A percentile compares a stretch with the other conserved stretches of the same genome.
phyloP scores from a whole-genome alignment of 30 jellyfish, hydroid and myxozoan genomes.

The Hydra vulgaris region DNA sequence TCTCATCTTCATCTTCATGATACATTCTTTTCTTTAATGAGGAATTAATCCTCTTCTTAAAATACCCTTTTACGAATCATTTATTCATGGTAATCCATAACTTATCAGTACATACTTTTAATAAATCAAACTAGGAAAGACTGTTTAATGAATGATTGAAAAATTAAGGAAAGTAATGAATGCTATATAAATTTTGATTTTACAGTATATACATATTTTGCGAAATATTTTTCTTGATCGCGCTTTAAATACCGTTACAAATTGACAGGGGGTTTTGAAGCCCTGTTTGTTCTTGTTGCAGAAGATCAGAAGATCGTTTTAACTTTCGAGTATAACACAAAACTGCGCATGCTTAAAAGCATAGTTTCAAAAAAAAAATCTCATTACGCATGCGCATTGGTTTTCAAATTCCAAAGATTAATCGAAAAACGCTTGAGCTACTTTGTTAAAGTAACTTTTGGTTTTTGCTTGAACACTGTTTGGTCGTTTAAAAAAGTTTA shows the following conservation, averaged over 20 bases:
- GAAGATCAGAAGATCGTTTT: neutral
- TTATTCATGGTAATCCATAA: neutral
- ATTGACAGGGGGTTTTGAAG: neutral
- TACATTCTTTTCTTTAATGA: neutral
- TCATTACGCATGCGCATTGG: neutral
- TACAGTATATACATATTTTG: neutral
- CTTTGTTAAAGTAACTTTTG: neutral
- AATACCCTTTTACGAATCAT: neutral
- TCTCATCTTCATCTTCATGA: neutral
- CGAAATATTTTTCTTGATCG: neutral
- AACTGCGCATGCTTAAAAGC: neutral
- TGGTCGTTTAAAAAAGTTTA: neutral
- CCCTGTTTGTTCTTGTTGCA: neutral
- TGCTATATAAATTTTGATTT: too few species aligned
- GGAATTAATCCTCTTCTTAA: neutral
- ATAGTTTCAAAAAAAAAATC: neutral
- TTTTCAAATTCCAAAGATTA: too few species aligned
- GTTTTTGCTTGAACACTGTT: neutral
- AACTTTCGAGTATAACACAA: neutral
- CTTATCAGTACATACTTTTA: too few species aligned
- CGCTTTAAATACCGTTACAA: neutral
- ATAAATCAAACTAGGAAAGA: neutral
- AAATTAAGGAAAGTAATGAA: too few species aligned
- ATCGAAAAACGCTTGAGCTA: neutral
- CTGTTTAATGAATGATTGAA: too few species aligned